Conservation (phyloP, 2,113 vertebrate species). For the Strigops habroptila region DNA sequence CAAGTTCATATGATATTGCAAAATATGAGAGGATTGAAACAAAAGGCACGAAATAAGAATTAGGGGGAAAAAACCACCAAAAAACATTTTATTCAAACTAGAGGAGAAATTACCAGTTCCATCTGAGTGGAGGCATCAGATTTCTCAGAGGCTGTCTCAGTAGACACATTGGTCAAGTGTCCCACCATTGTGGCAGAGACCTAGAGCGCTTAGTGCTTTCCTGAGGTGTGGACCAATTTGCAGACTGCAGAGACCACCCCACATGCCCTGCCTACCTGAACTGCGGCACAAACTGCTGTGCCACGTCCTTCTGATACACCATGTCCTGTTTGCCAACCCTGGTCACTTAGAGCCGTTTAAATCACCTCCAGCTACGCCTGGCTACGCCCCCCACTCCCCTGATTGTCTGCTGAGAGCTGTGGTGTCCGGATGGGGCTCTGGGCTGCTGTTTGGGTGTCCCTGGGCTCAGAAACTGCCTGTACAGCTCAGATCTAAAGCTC, state of each 20-base stretch:
- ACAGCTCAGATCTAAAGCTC: background rate
- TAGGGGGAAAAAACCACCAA: background rate
- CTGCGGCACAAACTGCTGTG: background rate
- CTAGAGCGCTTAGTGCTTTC: background rate
- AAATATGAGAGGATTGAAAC: background rate
- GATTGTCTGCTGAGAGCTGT: background rate
- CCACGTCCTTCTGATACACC: background rate
- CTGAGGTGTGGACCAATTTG: background rate
- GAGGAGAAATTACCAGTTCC: background rate
- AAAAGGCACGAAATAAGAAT: background rate
- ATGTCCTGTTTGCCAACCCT: background rate
- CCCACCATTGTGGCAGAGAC: background rate
- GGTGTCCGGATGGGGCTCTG: background rate
- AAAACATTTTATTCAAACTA: background rate
- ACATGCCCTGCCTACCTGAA: background rate
- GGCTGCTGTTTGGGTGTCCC: background rate
- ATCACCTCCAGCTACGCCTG: background rate
- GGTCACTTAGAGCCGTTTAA: background rate
- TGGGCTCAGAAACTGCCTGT: background rate
- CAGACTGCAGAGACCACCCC: background rate
- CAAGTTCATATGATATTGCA: background rate
- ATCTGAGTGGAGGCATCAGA: background rate
- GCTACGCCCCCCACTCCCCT: background rate
- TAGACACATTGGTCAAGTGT: background rate
- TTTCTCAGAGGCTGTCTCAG: background rate